Conservation (phyloP, 2,113 vertebrate genomes). For the Kryptolebias marmoratus region DNA sequence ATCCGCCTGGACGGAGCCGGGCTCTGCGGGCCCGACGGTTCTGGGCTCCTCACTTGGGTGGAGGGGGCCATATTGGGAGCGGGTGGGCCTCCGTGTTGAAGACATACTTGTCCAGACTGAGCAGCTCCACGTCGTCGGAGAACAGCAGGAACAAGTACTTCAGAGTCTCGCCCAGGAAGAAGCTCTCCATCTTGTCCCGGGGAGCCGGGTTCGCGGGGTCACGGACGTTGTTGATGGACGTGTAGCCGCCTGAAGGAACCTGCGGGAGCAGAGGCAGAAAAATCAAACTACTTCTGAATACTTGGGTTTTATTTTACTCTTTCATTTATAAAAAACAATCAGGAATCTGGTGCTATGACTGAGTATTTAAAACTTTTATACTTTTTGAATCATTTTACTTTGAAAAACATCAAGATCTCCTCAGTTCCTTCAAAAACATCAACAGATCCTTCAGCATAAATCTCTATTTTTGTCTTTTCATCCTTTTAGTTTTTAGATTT, state of each 20-base stretch:
- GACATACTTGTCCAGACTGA: slow-evolving; percentile 89
- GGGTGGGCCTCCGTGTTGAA: slow-evolving; percentile 98
- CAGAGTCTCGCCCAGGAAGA: slow-evolving; percentile 95
- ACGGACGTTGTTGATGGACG: slow-evolving; percentile 94
- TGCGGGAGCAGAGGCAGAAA: slow-evolving; percentile 50
- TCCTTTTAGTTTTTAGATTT: too few species aligned
- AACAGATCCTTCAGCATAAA: too few species aligned
- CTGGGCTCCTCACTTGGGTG: slow-evolving; percentile 50
- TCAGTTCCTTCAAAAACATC: too few species aligned
- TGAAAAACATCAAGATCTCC: too few species aligned
- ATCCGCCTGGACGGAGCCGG: slow-evolving; percentile 7
- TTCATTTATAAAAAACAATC: too few species aligned
- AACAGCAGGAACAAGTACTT: slow-evolving; percentile 97
- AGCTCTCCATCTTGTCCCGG: slow-evolving; percentile 98
- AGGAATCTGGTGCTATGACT: too few species aligned
- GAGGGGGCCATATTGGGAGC: slow-evolving; percentile 88
- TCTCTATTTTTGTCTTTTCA: too few species aligned
- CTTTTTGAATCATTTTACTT: too few species aligned
- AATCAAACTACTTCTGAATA: not conserved
- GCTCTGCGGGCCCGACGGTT: not conserved
- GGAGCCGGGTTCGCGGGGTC: slow-evolving; percentile 86
- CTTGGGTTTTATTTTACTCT: too few species aligned
- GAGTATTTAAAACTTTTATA: too few species aligned
- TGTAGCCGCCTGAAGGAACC: slow-evolving; percentile 90
- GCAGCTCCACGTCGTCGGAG: slow-evolving; percentile 86